Percentiles rank a stretch among this genome's conserved stretches.
These are phyloP conservation scores for Melanotaenia parkinsoni DNA, from an alignment of 2,797 vertebrate genomes.

Conservation along the genomic window DNA sequence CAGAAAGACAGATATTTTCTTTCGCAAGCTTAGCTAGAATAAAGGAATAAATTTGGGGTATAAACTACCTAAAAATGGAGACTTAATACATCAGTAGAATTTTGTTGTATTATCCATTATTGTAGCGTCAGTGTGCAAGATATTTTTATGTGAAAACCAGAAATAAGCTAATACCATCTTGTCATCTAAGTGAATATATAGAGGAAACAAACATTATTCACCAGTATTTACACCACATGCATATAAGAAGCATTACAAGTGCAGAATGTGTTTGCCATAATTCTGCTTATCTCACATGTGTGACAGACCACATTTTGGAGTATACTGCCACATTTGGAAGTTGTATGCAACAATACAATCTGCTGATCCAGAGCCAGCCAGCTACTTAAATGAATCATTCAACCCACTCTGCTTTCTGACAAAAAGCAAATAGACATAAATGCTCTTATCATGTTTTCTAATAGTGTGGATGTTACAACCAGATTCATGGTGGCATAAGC, in stretches of 20 bases:
- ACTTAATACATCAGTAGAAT: slow-evolving; percentile 21
- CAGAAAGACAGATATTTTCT: neutral
- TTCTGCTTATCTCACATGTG: slow-evolving; percentile 71
- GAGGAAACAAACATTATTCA: slow-evolving; percentile 73
- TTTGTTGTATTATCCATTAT: slow-evolving; percentile 41
- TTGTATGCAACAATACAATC: slow-evolving; percentile 69
- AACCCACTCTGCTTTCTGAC: slow-evolving; percentile 76
- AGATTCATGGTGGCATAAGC: slow-evolving; percentile 95
- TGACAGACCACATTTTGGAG: slow-evolving; percentile 67
- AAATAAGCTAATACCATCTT: slow-evolving; percentile 63
- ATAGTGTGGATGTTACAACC: slow-evolving; percentile 90
- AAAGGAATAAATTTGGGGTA: slow-evolving; percentile 5
- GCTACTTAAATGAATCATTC: slow-evolving; percentile 78
- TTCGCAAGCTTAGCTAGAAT: slow-evolving; percentile 17
- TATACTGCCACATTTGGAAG: slow-evolving; percentile 64
- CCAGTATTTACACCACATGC: slow-evolving; percentile 65
- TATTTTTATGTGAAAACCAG: slow-evolving; percentile 59
- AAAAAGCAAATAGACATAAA: slow-evolving; percentile 81
- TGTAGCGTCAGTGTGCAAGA: slow-evolving; percentile 51
- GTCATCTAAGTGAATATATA: slow-evolving; percentile 44
- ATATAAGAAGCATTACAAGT: slow-evolving; percentile 63
- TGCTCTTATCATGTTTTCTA: slow-evolving; percentile 75
- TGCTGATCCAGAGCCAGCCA: slow-evolving; percentile 59
- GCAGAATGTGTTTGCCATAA: slow-evolving; percentile 66
- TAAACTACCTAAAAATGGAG: slow-evolving; percentile 8